Evolutionary conservation across 2,888 invertebrate species (phyloP).

Genomic region (Carterocephalus palaemon): DNA sequence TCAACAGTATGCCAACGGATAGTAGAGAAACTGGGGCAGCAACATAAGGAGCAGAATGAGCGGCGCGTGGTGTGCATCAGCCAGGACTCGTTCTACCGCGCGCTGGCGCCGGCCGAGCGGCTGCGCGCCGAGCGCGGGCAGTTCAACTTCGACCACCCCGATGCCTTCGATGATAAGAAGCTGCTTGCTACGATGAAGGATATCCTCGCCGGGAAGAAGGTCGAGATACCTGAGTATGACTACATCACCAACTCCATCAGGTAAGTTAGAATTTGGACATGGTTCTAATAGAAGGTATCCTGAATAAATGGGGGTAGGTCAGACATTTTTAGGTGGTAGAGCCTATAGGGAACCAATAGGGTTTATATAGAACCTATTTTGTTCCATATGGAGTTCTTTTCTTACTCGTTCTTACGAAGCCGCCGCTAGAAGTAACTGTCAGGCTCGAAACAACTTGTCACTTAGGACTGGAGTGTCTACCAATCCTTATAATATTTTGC

Average conservation of each 20-base stretch:
- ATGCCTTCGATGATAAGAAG: conserved; percentile 95
- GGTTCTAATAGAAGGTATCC: background rate
- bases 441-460: no score
- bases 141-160: conserved; percentile 99
- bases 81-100: conserved; percentile 97
- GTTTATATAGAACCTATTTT: no score
- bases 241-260: conserved; percentile 91
- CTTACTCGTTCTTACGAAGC: no score
- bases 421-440: no score
- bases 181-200: conserved; percentile 88
- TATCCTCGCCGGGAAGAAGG: conserved; percentile 90
- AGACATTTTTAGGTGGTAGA: no score
- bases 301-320: no score
- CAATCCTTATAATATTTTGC: no score
- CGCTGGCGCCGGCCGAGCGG: conserved; percentile 88
- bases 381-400: no score
- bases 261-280: conserved; percentile 76
- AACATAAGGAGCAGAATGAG: conserved; percentile 92
- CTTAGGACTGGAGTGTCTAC: no score
- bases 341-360: no score
- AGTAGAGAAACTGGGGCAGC: conserved; percentile 97
- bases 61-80: conserved; percentile 96
- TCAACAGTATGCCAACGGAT: conserved; percentile 99
- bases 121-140: conserved; percentile 91
- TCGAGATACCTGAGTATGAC: conserved; percentile 95